Percentiles rank a stretch among this genome's conserved stretches.
Conservation (phyloP, 2,888 invertebrate species). For the Drosophila vallismaia region DNA sequence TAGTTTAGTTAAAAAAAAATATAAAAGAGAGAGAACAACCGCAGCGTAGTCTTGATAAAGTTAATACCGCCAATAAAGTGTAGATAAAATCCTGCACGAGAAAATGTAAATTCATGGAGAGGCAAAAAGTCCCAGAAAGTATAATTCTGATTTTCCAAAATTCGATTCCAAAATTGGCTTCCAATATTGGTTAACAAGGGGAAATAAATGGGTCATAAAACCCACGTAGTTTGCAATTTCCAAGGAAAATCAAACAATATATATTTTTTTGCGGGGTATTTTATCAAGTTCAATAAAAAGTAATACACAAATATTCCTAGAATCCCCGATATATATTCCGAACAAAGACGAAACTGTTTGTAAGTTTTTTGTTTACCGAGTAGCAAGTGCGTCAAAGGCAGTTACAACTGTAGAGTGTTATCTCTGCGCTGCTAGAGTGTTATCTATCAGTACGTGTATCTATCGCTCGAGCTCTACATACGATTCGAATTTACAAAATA, state of each 20-base stretch:
- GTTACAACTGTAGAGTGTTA: slow-evolving; percentile 18
- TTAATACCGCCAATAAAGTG: not conserved
- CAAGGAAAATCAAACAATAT: not conserved
- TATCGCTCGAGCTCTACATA: slow-evolving; percentile 11
- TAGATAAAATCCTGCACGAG: not conserved
- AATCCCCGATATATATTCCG: not conserved
- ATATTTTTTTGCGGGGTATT: no score
- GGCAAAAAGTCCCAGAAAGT: not conserved
- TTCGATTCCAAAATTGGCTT: no score
- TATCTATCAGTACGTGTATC: slow-evolving; percentile 17
- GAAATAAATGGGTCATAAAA: no score
- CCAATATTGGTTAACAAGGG: no score
- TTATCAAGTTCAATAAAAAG: slow-evolving; percentile 6
- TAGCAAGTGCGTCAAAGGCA: slow-evolving; percentile 23
- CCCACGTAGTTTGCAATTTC: not conserved
- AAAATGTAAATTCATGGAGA: not conserved
- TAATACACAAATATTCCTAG: not conserved
- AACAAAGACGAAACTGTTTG: slow-evolving; percentile 4
- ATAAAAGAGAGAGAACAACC: not conserved
- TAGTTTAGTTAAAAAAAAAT: not conserved
- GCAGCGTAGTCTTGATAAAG: not conserved
- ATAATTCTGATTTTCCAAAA: no score
- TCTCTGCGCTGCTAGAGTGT: slow-evolving; percentile 2
- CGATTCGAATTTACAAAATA: slow-evolving; percentile 33
- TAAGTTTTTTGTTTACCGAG: not conserved